A percentile compares a stretch with the other conserved stretches of the same genome.
phyloP scores from a whole-genome alignment of 2,797 vertebrate species.

The Rhinophrynus dorsalis region DNA sequence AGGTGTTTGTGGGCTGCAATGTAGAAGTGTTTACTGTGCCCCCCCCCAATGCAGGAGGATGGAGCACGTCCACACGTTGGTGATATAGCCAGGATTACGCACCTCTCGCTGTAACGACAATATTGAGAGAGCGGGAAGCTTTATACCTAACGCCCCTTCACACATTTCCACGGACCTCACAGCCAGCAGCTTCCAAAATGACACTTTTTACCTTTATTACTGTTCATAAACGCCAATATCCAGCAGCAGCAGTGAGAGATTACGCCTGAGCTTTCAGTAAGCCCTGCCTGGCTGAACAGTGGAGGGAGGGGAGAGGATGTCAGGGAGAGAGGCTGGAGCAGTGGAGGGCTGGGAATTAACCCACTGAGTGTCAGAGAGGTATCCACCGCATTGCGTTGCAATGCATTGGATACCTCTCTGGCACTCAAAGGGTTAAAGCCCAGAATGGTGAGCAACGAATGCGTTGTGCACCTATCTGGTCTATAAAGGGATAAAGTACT shows the following conservation, averaged over 20 bases:
- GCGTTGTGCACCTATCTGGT: too few relatives aligned
- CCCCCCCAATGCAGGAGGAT: too few relatives aligned
- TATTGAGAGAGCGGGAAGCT: not conserved
- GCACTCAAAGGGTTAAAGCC: too few relatives aligned
- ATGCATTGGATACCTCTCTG: too few relatives aligned
- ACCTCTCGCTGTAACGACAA: not conserved
- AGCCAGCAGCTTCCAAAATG: constrained; percentile 90
- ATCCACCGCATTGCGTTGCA: too few relatives aligned
- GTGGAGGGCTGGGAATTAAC: too few relatives aligned
- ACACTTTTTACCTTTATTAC: constrained; percentile 96
- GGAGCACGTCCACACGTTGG: too few relatives aligned
- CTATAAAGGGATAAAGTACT: too few relatives aligned
- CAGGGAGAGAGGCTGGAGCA: not conserved
- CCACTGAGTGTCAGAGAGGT: too few relatives aligned
- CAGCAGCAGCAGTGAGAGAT: constrained; percentile 84
- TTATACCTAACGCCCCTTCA: constrained; percentile 25
- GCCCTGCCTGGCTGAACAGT: constrained; percentile 71
- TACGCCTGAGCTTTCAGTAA: constrained; percentile 97
- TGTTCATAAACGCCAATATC: constrained; percentile 98
- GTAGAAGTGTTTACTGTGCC: too few relatives aligned
- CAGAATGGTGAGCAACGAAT: too few relatives aligned
- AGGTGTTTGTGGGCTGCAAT: too few relatives aligned
- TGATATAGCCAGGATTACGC: not conserved
- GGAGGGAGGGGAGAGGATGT: constrained; percentile 55
- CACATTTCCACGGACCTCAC: constrained; percentile 76